Evolutionary conservation across 1,140 invertebrate species (phyloP).

Genomic region (Hydropsyche tenuis): DNA sequence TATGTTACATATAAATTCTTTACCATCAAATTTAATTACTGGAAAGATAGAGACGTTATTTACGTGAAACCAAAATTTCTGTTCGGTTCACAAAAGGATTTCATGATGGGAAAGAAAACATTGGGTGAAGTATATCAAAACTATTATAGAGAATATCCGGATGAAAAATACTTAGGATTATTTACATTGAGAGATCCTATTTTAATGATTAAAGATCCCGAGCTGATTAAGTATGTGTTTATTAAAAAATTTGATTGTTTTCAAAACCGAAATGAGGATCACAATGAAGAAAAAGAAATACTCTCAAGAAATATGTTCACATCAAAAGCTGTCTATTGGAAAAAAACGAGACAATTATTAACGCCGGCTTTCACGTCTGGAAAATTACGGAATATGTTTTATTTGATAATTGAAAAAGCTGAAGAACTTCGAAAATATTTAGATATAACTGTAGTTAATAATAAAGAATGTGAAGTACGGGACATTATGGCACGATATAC

Average conservation of each 20-base stretch:
- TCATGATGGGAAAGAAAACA: constrained; percentile 49
- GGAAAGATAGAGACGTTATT: constrained; percentile 57
- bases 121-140: constrained; percentile 50
- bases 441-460: not conserved
- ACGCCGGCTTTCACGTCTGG: constrained; percentile 56
- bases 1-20: constrained; percentile 50
- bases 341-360: constrained; percentile 54
- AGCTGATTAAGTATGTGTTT: constrained; percentile 62
- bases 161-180: constrained; percentile 55
- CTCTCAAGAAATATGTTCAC: constrained; percentile 48
- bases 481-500: constrained; percentile 62
- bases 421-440: constrained; percentile 52
- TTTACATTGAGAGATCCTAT: constrained; percentile 57
- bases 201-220: constrained; percentile 62
- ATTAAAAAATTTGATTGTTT: constrained; percentile 66
- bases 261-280: constrained; percentile 52
- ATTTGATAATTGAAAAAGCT: constrained; percentile 52
- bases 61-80: constrained; percentile 54
- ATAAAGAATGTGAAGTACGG: constrained; percentile 52
- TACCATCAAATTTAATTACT: constrained; percentile 55
- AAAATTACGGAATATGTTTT: constrained; percentile 58
- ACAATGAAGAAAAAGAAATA: constrained; percentile 28
- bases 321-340: constrained; percentile 61
- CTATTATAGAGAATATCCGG: constrained; percentile 49
- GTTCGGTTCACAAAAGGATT: constrained; percentile 53